phyloP scores from a whole-genome alignment of 2,888 invertebrate genomes.

The Sphinx pinastri region DNA sequence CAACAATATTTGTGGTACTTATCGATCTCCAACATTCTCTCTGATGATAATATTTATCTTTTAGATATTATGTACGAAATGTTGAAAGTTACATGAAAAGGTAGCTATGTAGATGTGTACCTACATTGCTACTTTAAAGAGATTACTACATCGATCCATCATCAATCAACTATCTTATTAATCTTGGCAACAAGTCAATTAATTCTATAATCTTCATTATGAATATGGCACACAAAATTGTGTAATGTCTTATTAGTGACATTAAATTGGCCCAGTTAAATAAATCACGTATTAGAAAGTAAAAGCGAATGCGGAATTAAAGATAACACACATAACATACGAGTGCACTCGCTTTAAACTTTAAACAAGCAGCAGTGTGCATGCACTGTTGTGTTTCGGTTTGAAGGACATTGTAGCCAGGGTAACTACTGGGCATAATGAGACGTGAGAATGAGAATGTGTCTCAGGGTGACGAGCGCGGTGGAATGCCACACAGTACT shows the following conservation, averaged over 20 bases:
- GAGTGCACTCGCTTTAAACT: neutral
- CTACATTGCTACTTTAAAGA: neutral
- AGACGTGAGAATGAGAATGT: no score
- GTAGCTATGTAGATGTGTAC: neutral
- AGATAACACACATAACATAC: slow-evolving; percentile 10
- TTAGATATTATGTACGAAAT: neutral
- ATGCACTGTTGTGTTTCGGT: no score
- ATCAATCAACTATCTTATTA: no score
- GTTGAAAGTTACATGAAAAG: neutral
- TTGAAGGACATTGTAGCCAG: no score
- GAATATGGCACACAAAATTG: neutral
- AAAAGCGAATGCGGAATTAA: slow-evolving; percentile 12
- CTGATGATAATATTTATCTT: neutral
- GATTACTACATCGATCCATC: neutral
- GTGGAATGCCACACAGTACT: no score
- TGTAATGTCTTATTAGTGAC: neutral
- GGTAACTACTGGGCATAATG: no score
- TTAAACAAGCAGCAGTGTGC: no score
- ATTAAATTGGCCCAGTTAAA: slow-evolving; percentile 1
- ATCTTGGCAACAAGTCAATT: neutral
- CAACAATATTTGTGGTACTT: neutral
- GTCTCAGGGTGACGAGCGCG: no score
- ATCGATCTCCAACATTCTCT: slow-evolving; percentile 1
- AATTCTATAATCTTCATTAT: neutral
- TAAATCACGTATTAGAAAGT: slow-evolving; percentile 15